Percentiles rank a stretch among this genome's conserved stretches.
Evolutionary conservation across 2,888 invertebrate genomes (phyloP).

Genomic region (Entomobrya multifasciata): DNA sequence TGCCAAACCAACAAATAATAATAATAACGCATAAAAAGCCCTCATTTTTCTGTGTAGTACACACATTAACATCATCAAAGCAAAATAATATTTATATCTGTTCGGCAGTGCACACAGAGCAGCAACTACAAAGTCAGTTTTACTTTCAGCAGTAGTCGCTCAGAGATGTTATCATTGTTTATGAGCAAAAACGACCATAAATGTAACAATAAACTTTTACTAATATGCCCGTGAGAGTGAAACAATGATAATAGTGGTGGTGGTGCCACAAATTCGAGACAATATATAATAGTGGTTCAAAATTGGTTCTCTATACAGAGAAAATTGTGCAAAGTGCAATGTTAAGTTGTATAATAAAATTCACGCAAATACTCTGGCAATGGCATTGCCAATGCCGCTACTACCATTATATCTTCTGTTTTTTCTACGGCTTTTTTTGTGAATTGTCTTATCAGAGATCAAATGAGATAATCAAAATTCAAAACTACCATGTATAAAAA

Average conservation of each 20-base stretch:
- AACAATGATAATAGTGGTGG: constrained; percentile 46
- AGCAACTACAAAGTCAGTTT: constrained; percentile 48
- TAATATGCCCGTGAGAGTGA: constrained; percentile 67
- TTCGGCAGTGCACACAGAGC: not conserved
- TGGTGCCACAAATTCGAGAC: not conserved
- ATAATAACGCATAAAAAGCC: constrained; percentile 33
- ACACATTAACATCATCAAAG: not conserved
- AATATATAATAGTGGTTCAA: constrained; percentile 13
- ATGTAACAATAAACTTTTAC: constrained; percentile 68
- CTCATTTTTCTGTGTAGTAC: not conserved
- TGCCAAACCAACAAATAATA: constrained; percentile 47
- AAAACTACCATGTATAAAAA: constrained; percentile 2
- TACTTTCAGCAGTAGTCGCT: constrained; percentile 67
- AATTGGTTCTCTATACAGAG: not conserved
- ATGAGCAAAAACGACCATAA: constrained; percentile 62
- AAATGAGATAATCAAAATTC: constrained; percentile 16
- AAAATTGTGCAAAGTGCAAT: not conserved
- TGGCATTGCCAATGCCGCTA: not conserved
- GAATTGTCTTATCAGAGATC: constrained; percentile 7
- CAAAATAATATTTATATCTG: not conserved
- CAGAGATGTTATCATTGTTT: constrained; percentile 66
- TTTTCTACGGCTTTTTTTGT: constrained; percentile 3
- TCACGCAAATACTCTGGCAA: too few relatives aligned
- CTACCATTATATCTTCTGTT: not conserved
- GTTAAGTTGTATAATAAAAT: not conserved